Percentiles rank a stretch among this genome's conserved stretches.
Evolutionary conservation across 2,888 invertebrate genomes (phyloP).

Genomic region (Smittia aterrima): DNA sequence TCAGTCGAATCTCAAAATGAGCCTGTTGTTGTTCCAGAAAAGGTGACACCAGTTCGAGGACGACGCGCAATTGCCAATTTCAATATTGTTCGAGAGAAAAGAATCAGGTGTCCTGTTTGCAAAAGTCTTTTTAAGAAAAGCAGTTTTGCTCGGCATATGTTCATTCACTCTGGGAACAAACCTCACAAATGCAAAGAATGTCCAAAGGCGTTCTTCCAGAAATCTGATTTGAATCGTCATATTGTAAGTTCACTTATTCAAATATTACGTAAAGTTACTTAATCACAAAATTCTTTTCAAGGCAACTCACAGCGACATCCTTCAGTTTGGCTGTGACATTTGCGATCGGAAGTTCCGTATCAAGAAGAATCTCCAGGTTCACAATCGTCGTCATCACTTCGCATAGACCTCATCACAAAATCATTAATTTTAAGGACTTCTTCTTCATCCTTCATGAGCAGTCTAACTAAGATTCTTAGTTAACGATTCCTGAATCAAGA

Average conservation of each 20-base stretch:
- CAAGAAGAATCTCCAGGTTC: slow-evolving; percentile 33
- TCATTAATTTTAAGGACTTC: too few relatives aligned
- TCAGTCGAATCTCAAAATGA: too few relatives aligned
- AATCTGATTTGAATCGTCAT: slow-evolving; percentile 21
- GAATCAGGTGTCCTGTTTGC: slow-evolving; percentile 1
- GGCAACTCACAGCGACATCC: slow-evolving; percentile 13
- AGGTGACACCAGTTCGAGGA: too few relatives aligned
- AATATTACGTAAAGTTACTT: neutral
- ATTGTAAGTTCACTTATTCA: neutral
- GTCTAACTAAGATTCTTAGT: too few relatives aligned
- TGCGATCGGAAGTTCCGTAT: slow-evolving; percentile 25
- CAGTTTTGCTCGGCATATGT: slow-evolving; percentile 16
- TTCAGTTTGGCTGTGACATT: slow-evolving; percentile 10
- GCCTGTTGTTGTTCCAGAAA: neutral
- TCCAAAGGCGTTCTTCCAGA: slow-evolving; percentile 26
- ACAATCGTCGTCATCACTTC: slow-evolving; percentile 23
- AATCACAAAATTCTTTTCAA: neutral
- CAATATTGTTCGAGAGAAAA: neutral
- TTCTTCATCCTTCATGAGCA: too few relatives aligned
- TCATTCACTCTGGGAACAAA: slow-evolving; percentile 30
- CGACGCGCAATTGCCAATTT: too few relatives aligned
- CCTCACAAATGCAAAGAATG: neutral
- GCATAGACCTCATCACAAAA: neutral
- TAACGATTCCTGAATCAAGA: too few relatives aligned
- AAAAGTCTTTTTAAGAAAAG: neutral